Evolutionary conservation across 2,113 vertebrate species (phyloP), one percentile per base, ranked within the genome.

Genomic region (Caranx ignobilis): DNA sequence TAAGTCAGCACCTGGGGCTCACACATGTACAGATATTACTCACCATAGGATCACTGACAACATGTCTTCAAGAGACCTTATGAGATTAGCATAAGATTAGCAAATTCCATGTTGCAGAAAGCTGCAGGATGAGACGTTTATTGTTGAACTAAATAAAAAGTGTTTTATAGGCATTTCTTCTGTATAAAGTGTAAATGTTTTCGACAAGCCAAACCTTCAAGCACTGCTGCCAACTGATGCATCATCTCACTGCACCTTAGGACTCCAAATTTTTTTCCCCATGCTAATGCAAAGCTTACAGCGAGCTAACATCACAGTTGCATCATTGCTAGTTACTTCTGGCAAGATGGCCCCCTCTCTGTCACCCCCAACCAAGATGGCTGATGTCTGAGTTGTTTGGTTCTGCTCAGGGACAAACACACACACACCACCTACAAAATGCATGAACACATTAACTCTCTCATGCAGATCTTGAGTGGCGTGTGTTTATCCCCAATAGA

Each of bases 381-480:
- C 85, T 66, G 71, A 81, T 55, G 57, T 85, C 47, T 66, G 59
- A 65, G 12, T 65, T 41, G 62, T 78, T 86, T 71, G 45, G 54
- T 72, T 66, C 73, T 76, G 65, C 60, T 81, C 63, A 39, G 75
- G 73, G 75, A 85, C 68, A 71, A 66, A 79, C 35, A 73, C 64
- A 62, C 37, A 73, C 34, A 74, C 73, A 69, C 62, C 65, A 81
- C 76, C 71, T 85, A 63, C 69, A 86, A 79, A 81, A 82, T 78
- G 76, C 72, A 74, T 48, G 68, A 87, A 86, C 87, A 81, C 78
- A 80, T 81, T 81, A 82, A 73, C 37, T 84, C 68, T 86, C 64
- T 77, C 83, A 72, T 79, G 79, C 85, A 89, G 76, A 89, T 89
- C 83, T 48, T 59, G 76, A 81, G 62, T 85, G 81, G 81, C 70